Evolutionary conservation across 2,113 vertebrate species (phyloP).

Genomic region (Colaptes auratus): DNA sequence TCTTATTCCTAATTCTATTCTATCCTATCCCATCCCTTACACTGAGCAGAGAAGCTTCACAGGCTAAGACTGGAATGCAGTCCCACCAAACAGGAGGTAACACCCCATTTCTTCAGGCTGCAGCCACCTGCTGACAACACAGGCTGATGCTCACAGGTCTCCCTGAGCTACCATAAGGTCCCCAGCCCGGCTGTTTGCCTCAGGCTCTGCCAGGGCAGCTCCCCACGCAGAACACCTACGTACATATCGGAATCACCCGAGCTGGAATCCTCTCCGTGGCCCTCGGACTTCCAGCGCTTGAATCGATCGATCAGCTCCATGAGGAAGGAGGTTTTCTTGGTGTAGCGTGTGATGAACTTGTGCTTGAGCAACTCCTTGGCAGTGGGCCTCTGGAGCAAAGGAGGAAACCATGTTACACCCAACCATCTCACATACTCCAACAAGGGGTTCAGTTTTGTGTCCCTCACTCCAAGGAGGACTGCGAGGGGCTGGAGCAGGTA

Average conservation of each 20-base stretch:
- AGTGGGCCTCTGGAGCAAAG: conserved; percentile 85
- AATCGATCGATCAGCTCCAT: conserved; percentile 95
- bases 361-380: conserved; percentile 97
- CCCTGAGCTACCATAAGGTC: background rate
- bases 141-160: background rate
- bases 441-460: no score
- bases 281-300: conserved; percentile 96
- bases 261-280: conserved; percentile 94
- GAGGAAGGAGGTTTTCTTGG: conserved; percentile 97
- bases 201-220: fast-evolving
- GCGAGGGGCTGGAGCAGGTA: no score
- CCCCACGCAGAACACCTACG: background rate
- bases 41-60: background rate
- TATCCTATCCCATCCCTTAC: background rate
- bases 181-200: background rate
- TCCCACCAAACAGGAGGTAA: background rate
- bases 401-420: background rate
- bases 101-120: background rate
- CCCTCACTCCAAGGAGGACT: no score
- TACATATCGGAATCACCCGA: conserved; percentile 96
- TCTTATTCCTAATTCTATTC: no score
- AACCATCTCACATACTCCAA: background rate
- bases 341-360: conserved; percentile 93
- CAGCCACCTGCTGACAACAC: background rate
- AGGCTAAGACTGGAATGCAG: background rate